Percentiles rank a stretch among this genome's conserved stretches.
phyloP scores from a whole-genome alignment of 2,888 invertebrate genomes.

The Coelogynopora nodosa region DNA sequence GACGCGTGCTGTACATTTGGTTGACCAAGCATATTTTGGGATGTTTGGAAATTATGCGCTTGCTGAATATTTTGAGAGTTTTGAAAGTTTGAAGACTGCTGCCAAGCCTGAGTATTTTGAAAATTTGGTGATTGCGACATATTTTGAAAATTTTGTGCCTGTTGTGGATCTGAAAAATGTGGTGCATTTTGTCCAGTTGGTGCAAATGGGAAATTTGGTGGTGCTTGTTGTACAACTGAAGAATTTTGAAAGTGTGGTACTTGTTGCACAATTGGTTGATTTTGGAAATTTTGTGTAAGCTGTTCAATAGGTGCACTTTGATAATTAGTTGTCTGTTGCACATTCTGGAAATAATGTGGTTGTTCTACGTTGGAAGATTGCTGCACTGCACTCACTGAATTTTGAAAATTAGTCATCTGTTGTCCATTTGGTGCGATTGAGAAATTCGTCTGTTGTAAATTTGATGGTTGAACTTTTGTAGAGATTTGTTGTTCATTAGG shows the following conservation, averaged over 20 bases:
- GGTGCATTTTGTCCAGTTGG: background rate
- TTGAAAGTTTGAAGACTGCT: background rate
- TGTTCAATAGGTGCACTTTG: background rate
- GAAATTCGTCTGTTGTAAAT: too few relatives aligned
- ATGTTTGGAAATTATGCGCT: background rate
- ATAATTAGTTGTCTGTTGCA: background rate
- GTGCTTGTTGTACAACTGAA: background rate
- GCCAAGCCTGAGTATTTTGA: background rate
- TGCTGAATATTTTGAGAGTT: background rate
- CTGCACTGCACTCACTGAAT: background rate
- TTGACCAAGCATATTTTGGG: background rate
- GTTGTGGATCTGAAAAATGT: background rate
- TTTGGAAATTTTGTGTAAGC: background rate
- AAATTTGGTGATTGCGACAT: background rate
- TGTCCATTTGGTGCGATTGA: background rate
- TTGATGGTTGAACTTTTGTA: too few relatives aligned
- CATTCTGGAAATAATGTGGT: too few relatives aligned
- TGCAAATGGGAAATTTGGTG: background rate
- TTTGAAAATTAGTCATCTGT: background rate
- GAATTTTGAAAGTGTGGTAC: background rate
- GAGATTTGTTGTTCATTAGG: too few relatives aligned
- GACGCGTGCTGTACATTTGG: too few relatives aligned
- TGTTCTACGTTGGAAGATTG: too few relatives aligned
- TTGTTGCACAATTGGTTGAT: background rate
- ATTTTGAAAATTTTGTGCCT: background rate